Evolutionary conservation across 2,888 invertebrate species (phyloP), one percentile per base, ranked within the genome.

Genomic region (Piscicola geometra): DNA sequence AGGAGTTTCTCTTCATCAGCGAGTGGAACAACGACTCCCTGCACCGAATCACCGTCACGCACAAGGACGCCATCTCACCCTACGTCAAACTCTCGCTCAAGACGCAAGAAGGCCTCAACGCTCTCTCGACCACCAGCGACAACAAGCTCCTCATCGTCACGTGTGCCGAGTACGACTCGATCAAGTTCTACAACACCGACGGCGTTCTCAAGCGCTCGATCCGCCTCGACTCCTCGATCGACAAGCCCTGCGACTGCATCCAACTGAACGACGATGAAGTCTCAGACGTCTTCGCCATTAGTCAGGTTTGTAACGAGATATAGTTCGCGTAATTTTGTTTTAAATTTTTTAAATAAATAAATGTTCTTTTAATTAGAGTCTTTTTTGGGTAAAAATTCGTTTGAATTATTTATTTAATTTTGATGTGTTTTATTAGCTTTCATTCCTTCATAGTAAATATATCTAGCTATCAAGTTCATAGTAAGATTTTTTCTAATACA

Each of bases 191-290:
- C 12, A 56, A 73, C 21, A 36, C 64, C 1, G 41, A 73, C 52
- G 73, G 73, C n/a, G 56, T 28, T 9, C 15, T 73, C 3, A 73
- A 64, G 28, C 30, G 73, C 28, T 33, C 52, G 28, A 73, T 73
- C 25, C 64, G 64, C 1, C 64, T 73, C 18, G 73, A 73, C 30
- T 60, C 35, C 18, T 56, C 56, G 33, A 64, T 73, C 21, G 64
- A 73, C 36, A 73, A 73, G 35, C 73, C 73, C n/a, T 50, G 64
- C 25, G 64, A 73, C 47, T 32, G 56, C 28, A 47, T 73, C 15
- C 73, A 73, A 33, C 30, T 73, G 32, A 73, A 73, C 25, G 73
- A 73, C 36, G 73, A 73, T 25, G 73, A 73, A 15, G 64, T 32
- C n/a, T 32, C 30, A 33, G 73, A 73, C n/a, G 25, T 33, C 35